Base-by-base conservation (phyloP, 2,888 invertebrate genomes). In the Stictocephala bisonia region DNA sequence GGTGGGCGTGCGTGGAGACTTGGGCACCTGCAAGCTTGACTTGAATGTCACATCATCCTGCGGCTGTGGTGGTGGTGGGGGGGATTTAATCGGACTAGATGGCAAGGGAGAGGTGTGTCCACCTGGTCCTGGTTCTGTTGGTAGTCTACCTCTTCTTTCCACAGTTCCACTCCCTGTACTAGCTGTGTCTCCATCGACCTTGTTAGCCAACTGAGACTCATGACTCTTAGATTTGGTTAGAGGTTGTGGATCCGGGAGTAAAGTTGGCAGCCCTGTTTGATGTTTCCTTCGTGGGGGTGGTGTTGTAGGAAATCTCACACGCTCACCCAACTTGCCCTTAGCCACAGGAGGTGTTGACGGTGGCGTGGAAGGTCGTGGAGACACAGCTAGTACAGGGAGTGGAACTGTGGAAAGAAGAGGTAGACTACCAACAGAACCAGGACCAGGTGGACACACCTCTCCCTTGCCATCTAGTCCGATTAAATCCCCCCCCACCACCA, bases 141-240 rank as follows among this genome's bases (percentile, higher is more conserved):
- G 87, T 77, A 89, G 82, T 75, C 89, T 84, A 53, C 84, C 86
- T 77, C 89, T 84, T 78, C 86, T 83, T 68, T 81, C 82, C 27
- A 80, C 81, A 7, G 69, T 74, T 4, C 76, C 72, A 50, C 72
- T 75, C 7, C 67, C 71, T 40, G 77, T 76, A 50, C 76, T 77
- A 40, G 75, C 76, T 27, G 77, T 77, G 24, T 77, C 79, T 24
- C 75, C 74, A 50, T 79, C 78, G 20, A 78, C 77, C 85, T 79
- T 90, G 82, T 88, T 88, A 67, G 89, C 91, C 75, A 95, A 87
- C 84, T 96, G 95, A 13, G 94, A 95, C 85, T 96, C 96, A 84
- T 96, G 95, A 50, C 96, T 96, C 82, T 94, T 92, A 76, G 96
- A 96, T 85, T 96, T 95, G 74, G 93, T 94, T 79, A 96, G 87